phyloP scores from a whole-genome alignment of 2,113 vertebrate genomes.

The Glaucidium brasilianum region DNA sequence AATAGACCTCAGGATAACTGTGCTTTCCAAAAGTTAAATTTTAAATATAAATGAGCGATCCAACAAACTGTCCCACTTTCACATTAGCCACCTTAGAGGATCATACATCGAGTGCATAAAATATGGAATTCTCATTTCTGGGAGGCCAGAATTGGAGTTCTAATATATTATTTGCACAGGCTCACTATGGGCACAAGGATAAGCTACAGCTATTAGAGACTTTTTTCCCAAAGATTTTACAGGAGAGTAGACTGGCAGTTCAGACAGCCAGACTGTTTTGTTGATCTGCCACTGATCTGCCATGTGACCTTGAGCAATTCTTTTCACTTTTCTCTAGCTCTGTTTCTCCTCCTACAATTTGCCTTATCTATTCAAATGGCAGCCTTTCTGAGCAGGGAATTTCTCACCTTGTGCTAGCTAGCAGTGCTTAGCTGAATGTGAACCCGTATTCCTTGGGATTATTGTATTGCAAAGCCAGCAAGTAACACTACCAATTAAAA shows the following conservation, averaged over 20 bases:
- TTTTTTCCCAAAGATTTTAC: not conserved
- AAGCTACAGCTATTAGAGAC: not conserved
- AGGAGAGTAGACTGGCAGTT: not conserved
- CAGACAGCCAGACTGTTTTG: constrained; percentile 5
- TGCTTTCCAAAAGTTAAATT: not conserved
- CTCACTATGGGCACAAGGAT: not conserved
- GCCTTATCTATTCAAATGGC: constrained; percentile 63
- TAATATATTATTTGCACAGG: not conserved
- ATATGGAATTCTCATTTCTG: not conserved
- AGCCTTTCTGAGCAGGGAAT: constrained; percentile 56
- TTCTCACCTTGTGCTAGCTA: constrained; percentile 55
- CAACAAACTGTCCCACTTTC: not conserved
- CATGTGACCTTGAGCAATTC: constrained; percentile 56
- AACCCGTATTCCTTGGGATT: not conserved
- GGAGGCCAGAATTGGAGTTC: not conserved
- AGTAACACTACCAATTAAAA: not conserved
- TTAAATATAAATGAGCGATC: not conserved
- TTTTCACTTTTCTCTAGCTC: constrained; percentile 52
- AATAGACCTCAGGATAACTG: not conserved
- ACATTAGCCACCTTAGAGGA: not conserved
- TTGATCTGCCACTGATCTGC: constrained; percentile 26
- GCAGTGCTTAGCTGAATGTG: not conserved
- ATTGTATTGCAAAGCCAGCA: not conserved
- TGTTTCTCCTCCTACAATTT: constrained; percentile 51
- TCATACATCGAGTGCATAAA: not conserved